These are phyloP conservation scores for Argyresthia albistria DNA, from an alignment of 2,888 invertebrate species.

Conservation along the genomic window DNA sequence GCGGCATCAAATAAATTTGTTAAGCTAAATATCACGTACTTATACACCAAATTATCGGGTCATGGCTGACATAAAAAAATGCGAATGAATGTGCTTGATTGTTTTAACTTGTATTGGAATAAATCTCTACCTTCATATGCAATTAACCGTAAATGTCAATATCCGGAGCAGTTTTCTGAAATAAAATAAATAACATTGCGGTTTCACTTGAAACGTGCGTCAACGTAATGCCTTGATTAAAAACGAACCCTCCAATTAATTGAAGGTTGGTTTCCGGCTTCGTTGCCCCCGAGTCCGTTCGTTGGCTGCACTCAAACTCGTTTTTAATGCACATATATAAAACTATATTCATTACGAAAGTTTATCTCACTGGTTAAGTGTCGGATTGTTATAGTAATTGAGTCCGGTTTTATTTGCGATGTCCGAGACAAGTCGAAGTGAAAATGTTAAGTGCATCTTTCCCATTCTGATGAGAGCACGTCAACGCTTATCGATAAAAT, in stretches of 20 bases:
- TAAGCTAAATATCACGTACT: no score
- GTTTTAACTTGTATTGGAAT: background rate
- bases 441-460: background rate
- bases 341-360: slow-evolving; percentile 42
- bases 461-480: background rate
- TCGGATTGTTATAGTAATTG: slow-evolving; percentile 28
- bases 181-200: slow-evolving; percentile 42
- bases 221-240: slow-evolving; percentile 45
- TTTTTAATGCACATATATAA: slow-evolving; percentile 35
- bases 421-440: background rate
- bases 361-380: slow-evolving; percentile 24
- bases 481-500: background rate
- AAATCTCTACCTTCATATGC: background rate
- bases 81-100: no score
- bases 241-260: slow-evolving; percentile 56
- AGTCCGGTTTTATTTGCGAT: slow-evolving; percentile 17
- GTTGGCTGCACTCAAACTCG: slow-evolving; percentile 16
- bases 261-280: slow-evolving; percentile 40
- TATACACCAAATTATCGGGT: no score
- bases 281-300: slow-evolving; percentile 12
- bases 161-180: slow-evolving; percentile 55
- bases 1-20: no score
- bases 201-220: slow-evolving; percentile 53
- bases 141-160: slow-evolving; percentile 28
- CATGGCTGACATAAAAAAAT: no score